phyloP scores from a whole-genome alignment of 2,888 invertebrate genomes.

The Hoplodrina ambigua region DNA sequence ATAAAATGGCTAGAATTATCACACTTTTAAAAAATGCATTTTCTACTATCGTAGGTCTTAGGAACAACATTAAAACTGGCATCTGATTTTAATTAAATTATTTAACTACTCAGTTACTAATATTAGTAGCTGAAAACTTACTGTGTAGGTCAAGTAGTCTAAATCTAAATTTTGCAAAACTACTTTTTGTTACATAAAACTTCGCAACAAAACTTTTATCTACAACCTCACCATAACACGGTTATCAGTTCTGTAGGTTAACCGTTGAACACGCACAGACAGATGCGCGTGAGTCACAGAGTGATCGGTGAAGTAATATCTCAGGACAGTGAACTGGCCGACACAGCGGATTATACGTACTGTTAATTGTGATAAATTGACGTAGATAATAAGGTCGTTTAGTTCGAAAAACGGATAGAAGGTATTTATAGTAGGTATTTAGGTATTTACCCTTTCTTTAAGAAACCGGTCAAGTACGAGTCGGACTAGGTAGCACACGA shows the following conservation, averaged over 20 bases:
- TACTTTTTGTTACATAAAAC: background rate
- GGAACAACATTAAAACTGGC: too few relatives aligned
- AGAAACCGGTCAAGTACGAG: too few relatives aligned
- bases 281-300: constrained; percentile 42
- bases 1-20: too few relatives aligned
- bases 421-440: too few relatives aligned
- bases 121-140: too few relatives aligned
- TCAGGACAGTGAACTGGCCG: constrained; percentile 49
- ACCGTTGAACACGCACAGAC: constrained; percentile 20
- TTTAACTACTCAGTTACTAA: too few relatives aligned
- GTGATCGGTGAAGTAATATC: constrained; percentile 44
- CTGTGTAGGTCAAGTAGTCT: background rate
- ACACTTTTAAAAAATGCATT: too few relatives aligned
- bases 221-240: background rate
- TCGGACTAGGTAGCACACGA: too few relatives aligned
- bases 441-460: too few relatives aligned
- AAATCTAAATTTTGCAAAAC: background rate
- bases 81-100: too few relatives aligned
- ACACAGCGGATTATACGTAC: constrained; percentile 28
- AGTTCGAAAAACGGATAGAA: background rate
- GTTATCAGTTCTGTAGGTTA: constrained; percentile 47
- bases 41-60: too few relatives aligned
- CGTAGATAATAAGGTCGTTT: constrained; percentile 13
- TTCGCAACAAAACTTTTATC: constrained; percentile 17
- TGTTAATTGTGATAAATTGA: constrained; percentile 20